Evolutionary conservation across 2,797 vertebrate species (phyloP), one percentile per base, ranked within the genome.

Genomic region (Carduelis carduelis): DNA sequence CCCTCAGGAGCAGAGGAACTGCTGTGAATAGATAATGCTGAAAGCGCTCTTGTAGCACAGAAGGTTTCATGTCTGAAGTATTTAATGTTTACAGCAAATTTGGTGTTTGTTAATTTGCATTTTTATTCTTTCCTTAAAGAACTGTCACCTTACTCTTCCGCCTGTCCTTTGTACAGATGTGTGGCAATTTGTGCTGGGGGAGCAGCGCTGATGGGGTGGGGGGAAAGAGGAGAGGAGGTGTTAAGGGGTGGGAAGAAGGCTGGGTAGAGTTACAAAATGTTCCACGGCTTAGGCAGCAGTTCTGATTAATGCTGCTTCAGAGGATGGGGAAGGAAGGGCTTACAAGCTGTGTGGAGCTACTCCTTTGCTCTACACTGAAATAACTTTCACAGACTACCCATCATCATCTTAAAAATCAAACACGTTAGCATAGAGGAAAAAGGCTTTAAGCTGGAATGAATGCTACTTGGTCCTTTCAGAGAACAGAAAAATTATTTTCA

Each of bases 21-120:
- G 98, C 97, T 97, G 94, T 96, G 98, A 98, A 99, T 99, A 98
- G 97, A 97, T 98, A 98, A 98, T 98, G 98, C 97, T 96, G 96
- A 96, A 97, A 96, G 96, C 95, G 49, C 90, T 95, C 96, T 97
- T 95, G 95, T 97, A 94, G 96, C 89, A 77, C 96, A 97, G 97
- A 95, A 96, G 96, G 94, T 94, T 97, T 97, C 96, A 87, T 95
- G 97, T 97, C 97, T 97, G 95, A 97, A 97, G 97, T 97, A 97
- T 98, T 98, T 98, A 97, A 97, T 97, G 89, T 97, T 97, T 97
- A 97, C 97, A 97, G 86, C 95, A 97, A 94, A 96, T 97, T 92
- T 86, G 93, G 75, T 96, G 89, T 97, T 97, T 93, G 91, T 92
- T 97, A 94, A 97, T 97, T 97, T 97, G 94, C 96, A 90, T 96